Evolutionary conservation across 2,888 invertebrate species (phyloP).

Genomic region (Sphinx pinastri): DNA sequence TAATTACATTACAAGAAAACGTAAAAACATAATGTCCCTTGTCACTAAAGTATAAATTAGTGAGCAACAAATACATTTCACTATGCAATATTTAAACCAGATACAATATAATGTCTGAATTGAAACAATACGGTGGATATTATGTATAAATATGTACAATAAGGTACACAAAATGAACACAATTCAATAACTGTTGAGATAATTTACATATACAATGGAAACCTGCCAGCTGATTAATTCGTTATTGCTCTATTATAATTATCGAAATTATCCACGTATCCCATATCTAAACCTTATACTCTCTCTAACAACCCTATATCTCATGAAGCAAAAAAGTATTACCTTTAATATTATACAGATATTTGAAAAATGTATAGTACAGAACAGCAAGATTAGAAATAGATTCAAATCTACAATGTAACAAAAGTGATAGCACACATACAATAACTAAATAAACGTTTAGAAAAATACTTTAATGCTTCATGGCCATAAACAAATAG

Average conservation of each 20-base stretch:
- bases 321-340: conserved; percentile 83
- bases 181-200: conserved; percentile 47
- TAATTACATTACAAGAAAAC: conserved; percentile 26
- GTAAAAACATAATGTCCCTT: conserved; percentile 22
- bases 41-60: conserved; percentile 25
- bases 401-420: conserved; percentile 77
- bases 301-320: conserved; percentile 76
- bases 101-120: conserved; percentile 26
- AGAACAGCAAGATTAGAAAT: conserved; percentile 73
- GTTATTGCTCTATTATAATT: conserved; percentile 59
- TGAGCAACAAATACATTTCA: conserved; percentile 22
- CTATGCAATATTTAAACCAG: conserved; percentile 25
- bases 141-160: conserved; percentile 47
- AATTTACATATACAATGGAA: conserved; percentile 54
- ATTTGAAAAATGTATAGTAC: conserved; percentile 69
- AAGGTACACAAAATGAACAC: conserved; percentile 63
- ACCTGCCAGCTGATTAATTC: conserved; percentile 65
- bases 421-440: conserved; percentile 56
- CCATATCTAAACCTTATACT: conserved; percentile 76
- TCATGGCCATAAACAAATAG: conserved; percentile 70
- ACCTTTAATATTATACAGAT: conserved; percentile 75
- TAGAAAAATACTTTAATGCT: conserved; percentile 79
- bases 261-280: conserved; percentile 68
- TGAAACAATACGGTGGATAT: conserved; percentile 26
- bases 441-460: conserved; percentile 42